A percentile compares a stretch with the other conserved stretches of the same genome.
Evolutionary conservation across 2,113 vertebrate species (phyloP).

Genomic region (Spilogale gracilis): DNA sequence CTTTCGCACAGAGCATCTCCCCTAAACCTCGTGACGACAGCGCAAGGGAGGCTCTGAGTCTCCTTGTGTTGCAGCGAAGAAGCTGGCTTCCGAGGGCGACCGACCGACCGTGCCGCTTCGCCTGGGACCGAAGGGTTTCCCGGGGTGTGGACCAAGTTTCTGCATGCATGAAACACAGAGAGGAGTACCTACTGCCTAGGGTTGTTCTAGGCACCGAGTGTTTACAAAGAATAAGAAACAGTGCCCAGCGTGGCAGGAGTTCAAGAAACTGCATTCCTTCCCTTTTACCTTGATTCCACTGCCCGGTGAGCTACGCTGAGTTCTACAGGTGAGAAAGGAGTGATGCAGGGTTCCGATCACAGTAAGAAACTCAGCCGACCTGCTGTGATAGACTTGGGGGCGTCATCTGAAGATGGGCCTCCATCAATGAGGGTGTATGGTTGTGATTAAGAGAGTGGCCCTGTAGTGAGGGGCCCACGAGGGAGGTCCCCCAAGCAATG

Average conservation of each 20-base stretch:
- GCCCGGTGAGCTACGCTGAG: neutral
- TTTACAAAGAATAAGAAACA: neutral
- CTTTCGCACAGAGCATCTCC: neutral
- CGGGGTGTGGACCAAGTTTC: neutral
- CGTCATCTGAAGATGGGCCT: neutral
- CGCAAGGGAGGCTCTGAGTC: neutral
- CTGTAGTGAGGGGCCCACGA: neutral
- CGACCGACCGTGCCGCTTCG: neutral
- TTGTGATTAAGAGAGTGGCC: rapidly evolving
- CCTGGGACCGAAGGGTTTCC: neutral
- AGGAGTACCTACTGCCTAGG: neutral
- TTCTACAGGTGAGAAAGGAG: neutral
- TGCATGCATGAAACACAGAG: neutral
- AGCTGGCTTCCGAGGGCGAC: neutral
- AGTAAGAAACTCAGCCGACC: neutral
- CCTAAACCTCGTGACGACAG: neutral
- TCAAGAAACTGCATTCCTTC: neutral
- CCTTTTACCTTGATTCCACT: neutral
- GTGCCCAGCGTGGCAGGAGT: neutral
- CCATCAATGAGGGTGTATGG: neutral
- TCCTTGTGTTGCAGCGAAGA: neutral
- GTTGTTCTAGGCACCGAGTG: neutral
- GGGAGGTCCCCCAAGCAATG: neutral
- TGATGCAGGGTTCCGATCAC: rapidly evolving
- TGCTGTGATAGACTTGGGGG: rapidly evolving